Conservation (phyloP, 1,140 invertebrate species). For the Limonius californicus region DNA sequence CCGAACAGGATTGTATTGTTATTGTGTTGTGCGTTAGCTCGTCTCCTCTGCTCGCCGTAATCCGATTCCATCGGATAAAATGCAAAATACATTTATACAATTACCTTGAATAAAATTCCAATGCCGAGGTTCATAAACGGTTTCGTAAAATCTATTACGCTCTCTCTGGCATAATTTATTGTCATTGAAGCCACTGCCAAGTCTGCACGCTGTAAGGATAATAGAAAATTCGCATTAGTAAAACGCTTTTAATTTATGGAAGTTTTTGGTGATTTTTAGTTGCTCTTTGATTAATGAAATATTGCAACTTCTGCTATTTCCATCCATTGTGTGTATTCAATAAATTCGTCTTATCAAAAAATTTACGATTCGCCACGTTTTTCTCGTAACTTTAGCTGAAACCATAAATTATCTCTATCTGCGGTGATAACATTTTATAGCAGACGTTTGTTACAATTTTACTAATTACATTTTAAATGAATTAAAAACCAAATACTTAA, state of each 20-base stretch:
- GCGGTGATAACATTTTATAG: too few species aligned
- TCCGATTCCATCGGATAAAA: conserved; percentile 1
- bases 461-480: too few species aligned
- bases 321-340: too few species aligned
- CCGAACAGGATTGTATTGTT: background rate
- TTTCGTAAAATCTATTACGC: conserved; percentile 94
- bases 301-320: too few species aligned
- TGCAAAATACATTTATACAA: conserved; percentile 16
- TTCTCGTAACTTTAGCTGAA: too few species aligned
- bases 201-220: conserved; percentile 72
- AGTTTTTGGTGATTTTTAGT: background rate
- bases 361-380: too few species aligned
- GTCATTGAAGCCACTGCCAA: conserved; percentile 91
- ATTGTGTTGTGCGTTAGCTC: background rate
- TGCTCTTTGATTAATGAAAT: too few species aligned
- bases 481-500: too few species aligned
- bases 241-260: conserved; percentile 1
- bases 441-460: too few species aligned
- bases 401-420: too few species aligned
- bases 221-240: background rate
- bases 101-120: conserved; percentile 83
- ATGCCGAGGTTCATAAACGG: conserved; percentile 89
- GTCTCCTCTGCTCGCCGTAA: background rate
- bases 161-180: conserved; percentile 88
- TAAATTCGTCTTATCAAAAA: too few species aligned